Percentiles rank a stretch among this genome's conserved stretches.
These are phyloP conservation scores for Podiceps cristatus DNA, from an alignment of 2,113 vertebrate species.

Conservation along the genomic window DNA sequence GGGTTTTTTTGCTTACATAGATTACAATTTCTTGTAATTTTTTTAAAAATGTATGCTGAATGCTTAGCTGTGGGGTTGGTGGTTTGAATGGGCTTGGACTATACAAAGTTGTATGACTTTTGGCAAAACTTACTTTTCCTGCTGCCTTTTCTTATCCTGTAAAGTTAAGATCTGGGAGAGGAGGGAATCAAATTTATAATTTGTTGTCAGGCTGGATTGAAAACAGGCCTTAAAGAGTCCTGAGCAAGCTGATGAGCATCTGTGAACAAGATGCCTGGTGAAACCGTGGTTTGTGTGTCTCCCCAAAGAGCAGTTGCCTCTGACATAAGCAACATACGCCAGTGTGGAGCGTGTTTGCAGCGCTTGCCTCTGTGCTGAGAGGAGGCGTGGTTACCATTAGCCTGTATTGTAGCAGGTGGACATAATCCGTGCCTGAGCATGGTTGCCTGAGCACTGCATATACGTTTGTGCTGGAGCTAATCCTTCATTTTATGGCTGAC, in stretches of 20 bases:
- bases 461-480: neutral
- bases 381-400: neutral
- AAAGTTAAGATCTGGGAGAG: neutral
- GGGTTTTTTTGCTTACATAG: neutral
- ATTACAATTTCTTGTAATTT: neutral
- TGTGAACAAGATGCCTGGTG: neutral
- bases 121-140: neutral
- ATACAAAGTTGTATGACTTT: neutral
- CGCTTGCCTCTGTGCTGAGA: neutral
- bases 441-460: neutral
- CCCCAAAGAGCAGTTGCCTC: neutral
- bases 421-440: neutral
- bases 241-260: neutral
- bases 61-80: neutral
- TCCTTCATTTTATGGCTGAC: neutral
- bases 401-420: neutral
- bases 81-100: neutral
- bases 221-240: neutral
- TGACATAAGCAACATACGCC: neutral
- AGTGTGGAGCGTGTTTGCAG: neutral
- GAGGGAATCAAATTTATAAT: neutral
- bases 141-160: neutral
- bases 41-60: neutral
- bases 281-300: neutral
- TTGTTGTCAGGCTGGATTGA: neutral